Percentiles rank a stretch among this genome's conserved stretches.
Conservation (phyloP, 2,113 vertebrate genomes). For the Tachycineta bicolor region DNA sequence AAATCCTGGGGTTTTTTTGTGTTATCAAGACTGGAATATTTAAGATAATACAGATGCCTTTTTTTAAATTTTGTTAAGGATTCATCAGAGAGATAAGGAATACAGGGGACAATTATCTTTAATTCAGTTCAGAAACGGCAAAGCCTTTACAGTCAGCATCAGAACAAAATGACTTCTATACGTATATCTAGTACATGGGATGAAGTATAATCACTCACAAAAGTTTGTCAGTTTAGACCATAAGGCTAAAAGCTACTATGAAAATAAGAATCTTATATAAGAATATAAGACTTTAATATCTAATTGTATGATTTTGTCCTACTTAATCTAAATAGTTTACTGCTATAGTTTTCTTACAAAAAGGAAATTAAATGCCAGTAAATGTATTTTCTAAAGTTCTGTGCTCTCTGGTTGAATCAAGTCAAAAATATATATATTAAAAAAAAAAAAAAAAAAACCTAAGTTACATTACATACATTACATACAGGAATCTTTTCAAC, state of each 20-base stretch:
- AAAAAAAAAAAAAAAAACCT: background rate
- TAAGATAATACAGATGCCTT: background rate
- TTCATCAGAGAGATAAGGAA: background rate
- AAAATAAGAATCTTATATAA: background rate
- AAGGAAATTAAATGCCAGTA: background rate
- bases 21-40: background rate
- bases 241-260: background rate
- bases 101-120: background rate
- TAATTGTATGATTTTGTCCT: background rate
- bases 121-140: background rate
- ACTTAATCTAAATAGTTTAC: background rate
- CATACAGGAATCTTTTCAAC: background rate
- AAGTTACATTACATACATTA: background rate
- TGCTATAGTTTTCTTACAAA: background rate
- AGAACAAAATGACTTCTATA: background rate
- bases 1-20: fast-evolving
- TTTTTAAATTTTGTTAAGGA: background rate
- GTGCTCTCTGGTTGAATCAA: background rate
- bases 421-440: background rate
- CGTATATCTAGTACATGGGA: background rate
- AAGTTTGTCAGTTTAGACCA: background rate
- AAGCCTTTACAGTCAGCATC: background rate
- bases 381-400: background rate
- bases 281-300: background rate
- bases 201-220: background rate